A percentile compares a stretch with the other conserved stretches of the same genome.
Evolutionary conservation across 2,113 vertebrate species (phyloP).

Genomic region (Xenopus tropicalis): UCB_Xtro_10.0 CM004449.2:100088501-100089000

Average conservation of each 20-base stretch:
- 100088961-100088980: constrained; percentile 32
- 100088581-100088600: too few species aligned
- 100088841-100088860: constrained; percentile 44
- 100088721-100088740: constrained; percentile 19
- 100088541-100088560: too few species aligned
- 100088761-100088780: constrained; percentile 37
- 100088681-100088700: constrained; percentile 5
- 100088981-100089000: constrained; percentile 35
- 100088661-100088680: constrained; percentile 17
- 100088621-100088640: not conserved
- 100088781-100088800: constrained; percentile 38
- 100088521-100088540: too few species aligned
- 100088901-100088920: constrained; percentile 31
- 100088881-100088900: constrained; percentile 41
- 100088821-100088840: constrained; percentile 28
- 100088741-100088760: constrained; percentile 11
- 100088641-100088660: not conserved
- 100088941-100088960: constrained; percentile 32
- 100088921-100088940: constrained; percentile 39
- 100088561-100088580: too few species aligned
- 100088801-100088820: constrained; percentile 24
- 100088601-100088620: not conserved
- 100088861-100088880: constrained; percentile 42
- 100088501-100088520: too few species aligned
- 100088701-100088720: constrained; percentile 9